A percentile compares a stretch with the other conserved stretches of the same genome.
Conservation (phyloP, 1,140 invertebrate genomes). For the Harlomillsia oculata region DNA sequence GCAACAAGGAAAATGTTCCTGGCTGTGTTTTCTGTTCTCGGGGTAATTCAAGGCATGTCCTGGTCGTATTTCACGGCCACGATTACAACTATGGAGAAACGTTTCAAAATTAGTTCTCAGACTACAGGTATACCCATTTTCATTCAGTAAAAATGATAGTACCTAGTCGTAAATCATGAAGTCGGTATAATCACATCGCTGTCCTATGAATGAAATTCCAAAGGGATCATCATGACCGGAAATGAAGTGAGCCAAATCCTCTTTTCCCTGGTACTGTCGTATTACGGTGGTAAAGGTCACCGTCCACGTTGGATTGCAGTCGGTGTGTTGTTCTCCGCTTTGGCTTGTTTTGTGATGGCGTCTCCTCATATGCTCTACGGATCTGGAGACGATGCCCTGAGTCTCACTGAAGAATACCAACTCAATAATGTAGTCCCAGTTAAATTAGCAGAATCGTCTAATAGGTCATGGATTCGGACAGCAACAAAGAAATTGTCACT, state of each 20-base stretch:
- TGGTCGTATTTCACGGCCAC: constrained; percentile 67
- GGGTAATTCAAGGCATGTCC: constrained; percentile 61
- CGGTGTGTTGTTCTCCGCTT: constrained; percentile 57
- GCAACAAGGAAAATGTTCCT: constrained; percentile 67
- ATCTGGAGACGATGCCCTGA: constrained; percentile 55
- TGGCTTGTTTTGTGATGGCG: constrained; percentile 59
- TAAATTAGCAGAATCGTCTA: not conserved
- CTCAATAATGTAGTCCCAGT: not conserved
- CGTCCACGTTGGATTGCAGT: constrained; percentile 60
- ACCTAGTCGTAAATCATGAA: no score
- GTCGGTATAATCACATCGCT: no score
- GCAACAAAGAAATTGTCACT: no score
- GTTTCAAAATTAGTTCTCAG: constrained; percentile 66
- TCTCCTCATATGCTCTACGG: constrained; percentile 64
- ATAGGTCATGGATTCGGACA: not conserved
- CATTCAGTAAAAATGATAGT: no score
- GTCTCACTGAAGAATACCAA: constrained; percentile 54
- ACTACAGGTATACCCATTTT: constrained; percentile 61
- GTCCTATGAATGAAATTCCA: constrained; percentile 9
- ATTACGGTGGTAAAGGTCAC: constrained; percentile 58
- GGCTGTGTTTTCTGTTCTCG: constrained; percentile 59
- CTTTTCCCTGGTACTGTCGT: constrained; percentile 52
- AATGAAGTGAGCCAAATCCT: constrained; percentile 55
- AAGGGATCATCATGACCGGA: constrained; percentile 59
- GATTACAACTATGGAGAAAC: constrained; percentile 67